Base-by-base conservation (phyloP, 2,113 vertebrate genomes). In the Vimba vimba region DNA sequence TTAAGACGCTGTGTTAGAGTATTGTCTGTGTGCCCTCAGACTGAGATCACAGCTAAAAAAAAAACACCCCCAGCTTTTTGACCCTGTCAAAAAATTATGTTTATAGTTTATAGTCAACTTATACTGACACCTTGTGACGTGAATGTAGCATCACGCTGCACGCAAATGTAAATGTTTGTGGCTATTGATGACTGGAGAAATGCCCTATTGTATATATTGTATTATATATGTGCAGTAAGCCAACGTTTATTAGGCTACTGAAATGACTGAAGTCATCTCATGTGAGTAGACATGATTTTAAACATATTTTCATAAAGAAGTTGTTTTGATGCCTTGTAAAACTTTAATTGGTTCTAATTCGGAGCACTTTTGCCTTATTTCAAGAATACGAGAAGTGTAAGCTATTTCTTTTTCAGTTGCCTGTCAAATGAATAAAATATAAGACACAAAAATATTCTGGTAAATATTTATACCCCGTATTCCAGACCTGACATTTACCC, bases 401-500 rank as follows among this genome's bases (percentile, higher is more conserved):
- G 7, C 39, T 9, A 71, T 55, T 33, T 55, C 19, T 23, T 55
- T 11, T 68, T 15, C 43, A 55, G 17, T 52, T 19, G 25, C 19
- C n/a, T 64, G 19, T 71, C 45, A 55, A 23, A 52, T 68, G 39
- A 68, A 69, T 55, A 52, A 25, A 55, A 33, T 55, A 68, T 17
- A 66, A 66, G 50, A 36, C 6, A 23, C 25, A 57, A 33, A 83
- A 69, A 36, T 10, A 23, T 12, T 66, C 39, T 19, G 76, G 50
- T 80, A 78, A 85, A 85, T 85, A 76, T 87, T 80, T 57, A 66
- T 74, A 57, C 59, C 47, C 50, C 11, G 4, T 79, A 62, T 68
- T 64, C 52, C 62, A 33, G 25, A 19, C 15, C 45, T 87, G 86
- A 74, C 86, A 87, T 87, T 87, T 80, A 62, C 57, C 76, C 33